phyloP scores from a whole-genome alignment of 2,113 vertebrate species.

The Phyllostomus discolor region DNA sequence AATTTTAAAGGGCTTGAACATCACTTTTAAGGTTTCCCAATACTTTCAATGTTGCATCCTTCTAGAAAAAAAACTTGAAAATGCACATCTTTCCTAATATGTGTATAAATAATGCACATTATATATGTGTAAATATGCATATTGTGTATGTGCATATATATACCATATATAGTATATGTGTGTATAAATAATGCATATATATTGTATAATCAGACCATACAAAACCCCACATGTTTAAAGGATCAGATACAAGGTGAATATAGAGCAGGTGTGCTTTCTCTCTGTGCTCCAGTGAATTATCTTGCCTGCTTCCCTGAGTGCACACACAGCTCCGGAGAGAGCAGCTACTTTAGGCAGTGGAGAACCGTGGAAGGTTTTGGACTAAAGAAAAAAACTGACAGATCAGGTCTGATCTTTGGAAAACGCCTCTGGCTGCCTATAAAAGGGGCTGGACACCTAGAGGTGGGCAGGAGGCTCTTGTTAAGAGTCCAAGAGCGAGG shows the following conservation, averaged over 20 bases:
- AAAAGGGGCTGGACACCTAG: neutral
- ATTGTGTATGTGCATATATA: neutral
- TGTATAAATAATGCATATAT: neutral
- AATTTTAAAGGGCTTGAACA: neutral
- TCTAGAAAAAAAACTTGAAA: neutral
- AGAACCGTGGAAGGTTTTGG: neutral
- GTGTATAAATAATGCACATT: neutral
- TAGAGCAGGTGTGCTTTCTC: neutral
- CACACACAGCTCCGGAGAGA: neutral
- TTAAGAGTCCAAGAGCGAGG: neutral
- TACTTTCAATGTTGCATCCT: neutral
- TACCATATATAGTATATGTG: neutral
- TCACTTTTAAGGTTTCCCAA: neutral
- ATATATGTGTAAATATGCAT: no score
- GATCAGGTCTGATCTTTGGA: neutral
- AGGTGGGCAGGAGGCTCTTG: neutral
- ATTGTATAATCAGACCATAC: neutral
- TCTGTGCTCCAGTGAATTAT: neutral
- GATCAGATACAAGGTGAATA: neutral
- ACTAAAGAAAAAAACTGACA: neutral
- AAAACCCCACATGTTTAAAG: neutral
- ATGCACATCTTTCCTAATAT: neutral
- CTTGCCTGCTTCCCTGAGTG: neutral
- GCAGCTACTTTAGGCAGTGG: neutral
- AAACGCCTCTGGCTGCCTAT: neutral